phyloP scores from a whole-genome alignment of 2,113 vertebrate genomes.

The Notothenia coriiceps region DNA sequence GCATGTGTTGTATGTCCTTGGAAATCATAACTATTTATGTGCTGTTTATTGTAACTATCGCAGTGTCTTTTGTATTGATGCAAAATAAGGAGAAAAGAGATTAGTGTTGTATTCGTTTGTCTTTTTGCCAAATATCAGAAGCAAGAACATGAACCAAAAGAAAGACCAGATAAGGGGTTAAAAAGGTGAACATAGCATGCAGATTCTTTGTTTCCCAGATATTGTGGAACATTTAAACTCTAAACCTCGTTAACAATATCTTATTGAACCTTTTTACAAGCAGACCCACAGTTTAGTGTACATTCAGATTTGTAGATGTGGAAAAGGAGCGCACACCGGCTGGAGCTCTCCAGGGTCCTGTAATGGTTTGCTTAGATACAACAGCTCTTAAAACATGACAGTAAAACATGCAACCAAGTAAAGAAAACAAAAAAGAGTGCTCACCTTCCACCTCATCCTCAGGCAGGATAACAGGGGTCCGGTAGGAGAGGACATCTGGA shows the following conservation, averaged over 20 bases:
- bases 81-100: not conserved
- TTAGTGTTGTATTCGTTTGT: not conserved
- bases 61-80: not conserved
- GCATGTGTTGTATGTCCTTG: not conserved
- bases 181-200: not conserved
- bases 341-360: conserved; percentile 67
- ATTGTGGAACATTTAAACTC: not conserved
- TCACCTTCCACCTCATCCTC: conserved; percentile 97
- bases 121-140: not conserved
- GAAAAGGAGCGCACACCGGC: conserved; percentile 2
- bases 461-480: conserved; percentile 89
- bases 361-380: not conserved
- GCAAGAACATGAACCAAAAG: not conserved
- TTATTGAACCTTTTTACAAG: not conserved
- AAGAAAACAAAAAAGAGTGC: conserved; percentile 38
- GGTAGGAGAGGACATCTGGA: conserved; percentile 92
- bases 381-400: not conserved
- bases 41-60: not conserved
- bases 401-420: conserved; percentile 2
- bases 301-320: not conserved
- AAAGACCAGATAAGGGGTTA: not conserved
- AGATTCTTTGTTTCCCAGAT: not conserved
- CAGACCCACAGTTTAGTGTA: not conserved
- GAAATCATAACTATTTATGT: not conserved
- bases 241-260: not conserved